phyloP scores from a whole-genome alignment of 2,797 vertebrate genomes.

The Ciconia nigra region DNA sequence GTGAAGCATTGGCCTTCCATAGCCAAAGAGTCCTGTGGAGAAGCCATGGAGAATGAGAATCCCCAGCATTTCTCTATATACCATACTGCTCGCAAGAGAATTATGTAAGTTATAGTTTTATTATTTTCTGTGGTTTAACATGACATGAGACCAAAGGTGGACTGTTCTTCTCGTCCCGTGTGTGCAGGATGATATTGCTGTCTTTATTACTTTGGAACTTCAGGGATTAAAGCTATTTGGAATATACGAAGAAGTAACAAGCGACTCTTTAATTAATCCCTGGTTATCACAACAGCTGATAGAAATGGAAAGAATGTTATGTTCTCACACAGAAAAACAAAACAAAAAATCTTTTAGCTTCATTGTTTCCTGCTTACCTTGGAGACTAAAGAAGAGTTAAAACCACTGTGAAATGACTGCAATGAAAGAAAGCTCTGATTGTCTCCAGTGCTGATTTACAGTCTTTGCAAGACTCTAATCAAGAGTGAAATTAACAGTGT shows the following conservation, averaged over 20 bases:
- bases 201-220: slow-evolving; percentile 56
- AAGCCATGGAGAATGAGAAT: neutral
- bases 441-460: slow-evolving; percentile 28
- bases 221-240: slow-evolving; percentile 46
- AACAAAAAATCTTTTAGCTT: neutral
- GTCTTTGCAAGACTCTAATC: slow-evolving; percentile 45
- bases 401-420: neutral
- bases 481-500: slow-evolving; percentile 14
- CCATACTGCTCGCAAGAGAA: neutral
- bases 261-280: slow-evolving; percentile 54
- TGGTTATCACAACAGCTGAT: slow-evolving; percentile 27
- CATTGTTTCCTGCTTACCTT: neutral
- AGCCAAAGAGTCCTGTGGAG: neutral
- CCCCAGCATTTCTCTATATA: neutral
- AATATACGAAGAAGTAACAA: slow-evolving; percentile 25
- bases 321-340: neutral
- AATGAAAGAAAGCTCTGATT: neutral
- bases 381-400: neutral
- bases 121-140: slow-evolving; percentile 42
- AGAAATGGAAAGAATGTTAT: slow-evolving; percentile 17
- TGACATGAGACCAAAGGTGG: slow-evolving; percentile 21
- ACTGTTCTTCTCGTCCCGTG: neutral
- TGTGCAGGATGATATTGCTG: neutral
- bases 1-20: neutral
- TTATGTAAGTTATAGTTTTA: slow-evolving; percentile 26